Base-by-base conservation (phyloP, 2,888 invertebrate species). In the Yponomeuta malinellus region DNA sequence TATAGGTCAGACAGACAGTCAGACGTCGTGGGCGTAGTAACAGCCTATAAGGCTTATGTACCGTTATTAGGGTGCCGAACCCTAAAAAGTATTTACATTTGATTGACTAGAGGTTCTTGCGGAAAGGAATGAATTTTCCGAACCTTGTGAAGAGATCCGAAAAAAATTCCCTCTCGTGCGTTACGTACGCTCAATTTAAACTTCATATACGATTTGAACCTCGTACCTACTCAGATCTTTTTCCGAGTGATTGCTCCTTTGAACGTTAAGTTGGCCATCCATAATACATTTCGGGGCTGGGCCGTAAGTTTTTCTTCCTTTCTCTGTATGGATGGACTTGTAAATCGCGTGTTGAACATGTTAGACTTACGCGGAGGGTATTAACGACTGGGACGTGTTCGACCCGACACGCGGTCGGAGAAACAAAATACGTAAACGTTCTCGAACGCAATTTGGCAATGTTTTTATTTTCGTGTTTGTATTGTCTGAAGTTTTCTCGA, bases 281-380 rank as follows among this genome's bases (percentile, higher is more conserved):
- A 59, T 59, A 59, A 59, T 59, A 59, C 52, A 59, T 59, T 59
- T 59, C 52, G 52, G 52, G 15, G 52, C 52, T 59, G 64, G 64
- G 64, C 31, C 29, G 10, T 29, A 64, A 64, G 64, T 64, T 64
- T 29, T 64, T 64, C 64, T 64, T 8, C 15, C 29, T 23, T 12
- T 33, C 31, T 43, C 67, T 67, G 43, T 43, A 29, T 15, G 15
- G 10, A 67, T 67, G 67, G 31, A 37, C 67, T 67, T 67, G 67
- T 67, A 37, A 37, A 67, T 67, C 67, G 67, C 37, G 67, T 67
- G 67, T 67, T 67, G 37, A 67, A 12, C 67, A 67, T 67, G 31
- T 33, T 15, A 67, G n/a, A 0, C 64, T 64, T 31, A 8, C 31
- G 64, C 31, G 66, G 37, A 33, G 31, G 12, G 66, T 66, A 66